Base-by-base conservation (phyloP, 2,113 vertebrate species). In the Sterrhoptilus dennistouni region DNA sequence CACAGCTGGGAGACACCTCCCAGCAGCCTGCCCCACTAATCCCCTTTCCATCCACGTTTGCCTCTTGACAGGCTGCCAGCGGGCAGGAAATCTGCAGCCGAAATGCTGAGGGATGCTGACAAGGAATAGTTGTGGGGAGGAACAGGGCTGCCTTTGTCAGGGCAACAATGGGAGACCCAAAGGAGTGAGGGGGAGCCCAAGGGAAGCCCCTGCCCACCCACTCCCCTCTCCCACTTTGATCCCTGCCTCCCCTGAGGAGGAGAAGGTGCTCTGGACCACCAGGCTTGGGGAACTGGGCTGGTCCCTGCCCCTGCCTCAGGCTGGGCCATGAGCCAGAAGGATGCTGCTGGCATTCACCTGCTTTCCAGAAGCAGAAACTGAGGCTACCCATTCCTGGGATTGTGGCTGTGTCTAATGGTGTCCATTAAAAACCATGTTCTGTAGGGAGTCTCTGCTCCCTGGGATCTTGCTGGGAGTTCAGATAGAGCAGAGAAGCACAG, bases 61-160 rank as follows among this genome's bases (percentile, higher is more conserved):
- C 85, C 71, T 95, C 81, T 33, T 95, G 95, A 91, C 42, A 83
- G 8, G 87, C 82, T 93, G 94, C 93, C 94, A 87, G 78, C 2
- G 77, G 84, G 91, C 94, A 95, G 94, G 93, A 91, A 92, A 95
- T 91, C 86, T 91, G 83, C 88, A 15, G 95, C 85, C 14, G 0
- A 79, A 89, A 40, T 9, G 68, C 89, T 80, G 83, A 83, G 77
- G 87, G 92, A 92, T 38, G 95, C 92, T 88, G 90, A 96, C 91
- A 93, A 89, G 93, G 91, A 96, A 52, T 0, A 35, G 91, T 4
- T 95, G 89, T 87, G 87, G 90, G 90, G 75, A 93, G 63, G 79
- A 93, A 94, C 82, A 95, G 93, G 68, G 71, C 66, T 90, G 90
- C 54, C 91, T 93, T 96, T 96, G 96, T 94, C 93, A 91, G 54